Percentiles rank a stretch among this genome's conserved stretches.
Evolutionary conservation across 1,140 invertebrate genomes (phyloP).

Genomic region (Macrobrachium nipponense): DNA sequence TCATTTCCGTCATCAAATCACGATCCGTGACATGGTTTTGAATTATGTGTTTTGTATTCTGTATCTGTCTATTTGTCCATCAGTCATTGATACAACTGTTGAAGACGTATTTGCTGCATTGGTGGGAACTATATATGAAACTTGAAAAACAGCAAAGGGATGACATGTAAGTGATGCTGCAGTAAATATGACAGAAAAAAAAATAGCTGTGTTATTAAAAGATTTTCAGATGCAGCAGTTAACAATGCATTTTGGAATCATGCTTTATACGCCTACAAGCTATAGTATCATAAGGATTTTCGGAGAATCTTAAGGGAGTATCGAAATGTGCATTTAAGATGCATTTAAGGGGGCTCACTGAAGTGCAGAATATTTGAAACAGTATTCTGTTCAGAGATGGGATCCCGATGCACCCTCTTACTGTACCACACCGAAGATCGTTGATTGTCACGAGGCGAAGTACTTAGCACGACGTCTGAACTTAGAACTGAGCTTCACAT

Average conservation of each 20-base stretch:
- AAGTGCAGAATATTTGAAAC: no score
- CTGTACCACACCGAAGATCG: constrained; percentile 1
- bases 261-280: neutral
- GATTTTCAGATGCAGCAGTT: neutral
- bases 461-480: neutral
- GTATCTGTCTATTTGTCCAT: neutral
- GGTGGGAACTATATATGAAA: neutral
- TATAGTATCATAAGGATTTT: neutral
- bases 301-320: neutral
- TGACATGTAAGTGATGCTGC: constrained; percentile 5
- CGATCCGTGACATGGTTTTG: no score
- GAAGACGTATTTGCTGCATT: neutral
- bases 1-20: no score
- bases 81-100: neutral
- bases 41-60: neutral
- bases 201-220: constrained; percentile 14
- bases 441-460: neutral
- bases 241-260: neutral
- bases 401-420: neutral
- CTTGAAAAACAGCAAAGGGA: neutral
- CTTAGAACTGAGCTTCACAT: neutral
- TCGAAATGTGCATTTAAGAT: neutral
- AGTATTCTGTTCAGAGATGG: neutral
- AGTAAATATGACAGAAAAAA: neutral
- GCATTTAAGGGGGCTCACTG: no score